Evolutionary conservation across 1,140 invertebrate genomes (phyloP), one percentile per base, ranked within the genome.

Genomic region (Dinothrombium tinctorium): DNA sequence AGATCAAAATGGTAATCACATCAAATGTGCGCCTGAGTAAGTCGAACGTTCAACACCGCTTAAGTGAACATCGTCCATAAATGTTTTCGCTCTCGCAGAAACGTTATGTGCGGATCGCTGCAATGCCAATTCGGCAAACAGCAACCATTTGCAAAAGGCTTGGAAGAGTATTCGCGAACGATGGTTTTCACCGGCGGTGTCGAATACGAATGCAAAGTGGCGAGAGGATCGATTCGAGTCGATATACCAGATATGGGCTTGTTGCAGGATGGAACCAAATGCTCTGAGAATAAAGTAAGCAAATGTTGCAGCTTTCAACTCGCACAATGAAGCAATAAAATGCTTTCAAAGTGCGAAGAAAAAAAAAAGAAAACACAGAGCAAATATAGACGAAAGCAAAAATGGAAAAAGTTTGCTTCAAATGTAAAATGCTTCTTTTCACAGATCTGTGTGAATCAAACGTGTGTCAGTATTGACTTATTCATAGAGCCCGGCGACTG

Each of bases 141-240:
- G 20, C 71, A 74, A 49, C 84, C 84, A 1, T 65, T 74, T 4
- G 15, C 22, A 11, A 46, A 42, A 21, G 76, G 73, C 6, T 56
- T 74, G 56, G 70, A 80, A 46, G 71, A 72, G 40, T 82, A 74
- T 56, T 76, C 77, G 1, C 69, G 72, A 51, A 89, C 82, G 3
- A 76, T 80, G 41, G 74, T 87, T 50, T 78, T 73, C 9, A 80
- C 78, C 50, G 77, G 77, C 51, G 74, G 77, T 12, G 61, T 68
- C 21, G 79, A 86, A 54, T 83, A 73, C 53, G 79, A 86, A 56
- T 87, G 83, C 79, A 87, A 87, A 78, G 84, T 59, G 72, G 74
- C 51, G 6, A 72, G 66, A 45, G 74, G 74, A 19, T 66, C 67
- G 43, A 64, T 67, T 33, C 64, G 68, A 33, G 59, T 64, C 20